Evolutionary conservation across 2,797 vertebrate species (phyloP).

Genomic region (Pteropus rufus): DNA sequence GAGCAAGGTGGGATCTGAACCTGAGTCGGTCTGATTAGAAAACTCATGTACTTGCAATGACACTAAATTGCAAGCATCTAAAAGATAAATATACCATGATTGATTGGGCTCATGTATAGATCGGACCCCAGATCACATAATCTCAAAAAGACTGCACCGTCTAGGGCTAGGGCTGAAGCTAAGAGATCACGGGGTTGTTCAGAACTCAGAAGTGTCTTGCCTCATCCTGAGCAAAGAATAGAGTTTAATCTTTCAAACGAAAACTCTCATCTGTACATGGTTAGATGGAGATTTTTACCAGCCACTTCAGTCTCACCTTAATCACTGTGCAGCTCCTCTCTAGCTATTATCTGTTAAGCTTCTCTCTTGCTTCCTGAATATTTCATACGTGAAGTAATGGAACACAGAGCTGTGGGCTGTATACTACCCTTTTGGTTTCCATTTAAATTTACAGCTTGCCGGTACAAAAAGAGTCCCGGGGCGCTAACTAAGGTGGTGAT

Average conservation of each 20-base stretch:
- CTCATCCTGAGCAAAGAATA: conserved; percentile 14
- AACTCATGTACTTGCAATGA: background rate
- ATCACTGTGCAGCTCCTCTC: conserved; percentile 19
- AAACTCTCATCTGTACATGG: background rate
- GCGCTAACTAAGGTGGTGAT: conserved; percentile 61
- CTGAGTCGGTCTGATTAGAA: background rate
- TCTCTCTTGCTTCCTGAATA: conserved; percentile 56
- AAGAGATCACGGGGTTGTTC: background rate
- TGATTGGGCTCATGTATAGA: background rate
- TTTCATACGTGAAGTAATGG: conserved; percentile 70
- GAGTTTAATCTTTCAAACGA: conserved; percentile 1
- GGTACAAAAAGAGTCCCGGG: conserved; percentile 45
- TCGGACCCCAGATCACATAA: background rate
- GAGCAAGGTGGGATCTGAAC: background rate
- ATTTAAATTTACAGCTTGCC: conserved; percentile 66
- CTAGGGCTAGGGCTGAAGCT: background rate
- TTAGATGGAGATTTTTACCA: conserved; percentile 28
- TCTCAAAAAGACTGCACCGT: background rate
- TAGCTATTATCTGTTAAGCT: conserved; percentile 51
- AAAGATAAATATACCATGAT: background rate
- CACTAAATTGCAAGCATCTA: background rate
- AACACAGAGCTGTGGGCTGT: conserved; percentile 38
- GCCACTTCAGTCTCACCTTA: conserved; percentile 26
- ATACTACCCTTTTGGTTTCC: conserved; percentile 50
- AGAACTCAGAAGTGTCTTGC: background rate